Evolutionary conservation across 2,888 invertebrate species (phyloP).

Genomic region (Gymnosoma rotundatum): DNA sequence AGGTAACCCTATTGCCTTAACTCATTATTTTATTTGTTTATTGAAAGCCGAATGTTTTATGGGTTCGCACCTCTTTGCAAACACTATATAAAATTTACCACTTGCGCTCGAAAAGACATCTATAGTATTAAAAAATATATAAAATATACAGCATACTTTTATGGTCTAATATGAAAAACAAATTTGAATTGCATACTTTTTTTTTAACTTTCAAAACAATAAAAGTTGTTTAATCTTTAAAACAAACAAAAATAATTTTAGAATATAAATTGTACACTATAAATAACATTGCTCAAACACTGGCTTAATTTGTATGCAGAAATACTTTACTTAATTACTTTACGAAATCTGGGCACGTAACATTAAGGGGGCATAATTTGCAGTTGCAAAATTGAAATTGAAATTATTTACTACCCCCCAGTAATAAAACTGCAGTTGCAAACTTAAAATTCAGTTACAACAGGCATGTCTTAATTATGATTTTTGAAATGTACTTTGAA

Average conservation of each 20-base stretch:
- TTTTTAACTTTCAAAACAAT: neutral
- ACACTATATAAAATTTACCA: too few species aligned
- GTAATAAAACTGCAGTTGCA: too few species aligned
- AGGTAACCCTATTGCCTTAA: too few species aligned
- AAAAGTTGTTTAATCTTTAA: neutral
- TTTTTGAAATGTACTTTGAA: conserved; percentile 17
- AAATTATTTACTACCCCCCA: too few species aligned
- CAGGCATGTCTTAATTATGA: conserved; percentile 41
- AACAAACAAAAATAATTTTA: neutral
- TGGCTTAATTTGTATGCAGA: conserved; percentile 1
- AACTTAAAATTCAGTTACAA: neutral
- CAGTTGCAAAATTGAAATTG: neutral
- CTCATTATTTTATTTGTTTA: too few species aligned
- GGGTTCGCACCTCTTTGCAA: too few species aligned
- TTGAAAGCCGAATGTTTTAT: too few species aligned
- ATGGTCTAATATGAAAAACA: neutral
- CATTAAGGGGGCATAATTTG: conserved; percentile 14
- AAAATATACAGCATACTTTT: neutral
- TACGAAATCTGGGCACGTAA: conserved; percentile 31
- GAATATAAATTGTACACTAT: neutral
- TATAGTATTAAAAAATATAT: too few species aligned
- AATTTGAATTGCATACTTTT: neutral
- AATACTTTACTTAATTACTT: conserved; percentile 31
- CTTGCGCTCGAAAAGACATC: too few species aligned
- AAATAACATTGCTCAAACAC: neutral